Percentiles rank a stretch among this genome's conserved stretches.
These are phyloP conservation scores for Apodemus agrarius DNA, from an alignment of 2,797 vertebrate genomes.

Conservation along the genomic window DNA sequence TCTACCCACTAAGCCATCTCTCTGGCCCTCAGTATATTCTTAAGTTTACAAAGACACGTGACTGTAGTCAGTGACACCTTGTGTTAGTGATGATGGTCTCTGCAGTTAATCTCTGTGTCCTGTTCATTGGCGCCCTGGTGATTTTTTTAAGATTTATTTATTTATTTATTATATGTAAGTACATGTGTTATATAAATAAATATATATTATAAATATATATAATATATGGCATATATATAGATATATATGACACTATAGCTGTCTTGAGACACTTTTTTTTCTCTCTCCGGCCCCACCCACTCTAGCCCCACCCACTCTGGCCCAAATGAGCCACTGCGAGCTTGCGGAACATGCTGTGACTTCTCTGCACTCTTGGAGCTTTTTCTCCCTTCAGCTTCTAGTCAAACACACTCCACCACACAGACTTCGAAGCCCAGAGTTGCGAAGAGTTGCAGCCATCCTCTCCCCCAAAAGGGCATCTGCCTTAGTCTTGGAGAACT, in stretches of 20 bases:
- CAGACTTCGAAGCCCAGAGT: background rate
- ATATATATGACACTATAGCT: no score
- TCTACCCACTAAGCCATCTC: background rate
- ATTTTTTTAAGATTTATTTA: no score
- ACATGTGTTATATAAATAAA: no score
- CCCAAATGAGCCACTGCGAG: no score
- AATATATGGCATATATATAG: no score
- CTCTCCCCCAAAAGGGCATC: background rate
- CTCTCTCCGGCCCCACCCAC: no score
- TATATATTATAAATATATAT: no score
- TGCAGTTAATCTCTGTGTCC: background rate
- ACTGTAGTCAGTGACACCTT: background rate
- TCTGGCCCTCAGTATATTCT: background rate
- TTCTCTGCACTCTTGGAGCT: background rate
- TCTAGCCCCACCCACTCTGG: no score
- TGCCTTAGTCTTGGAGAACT: background rate
- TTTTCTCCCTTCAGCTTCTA: background rate
- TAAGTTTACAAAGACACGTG: background rate
- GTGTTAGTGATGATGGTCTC: background rate
- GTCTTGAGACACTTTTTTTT: no score
- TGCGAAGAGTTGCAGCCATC: background rate
- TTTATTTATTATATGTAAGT: no score
- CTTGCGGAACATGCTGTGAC: background rate
- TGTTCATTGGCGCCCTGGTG: background rate
- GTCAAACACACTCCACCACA: constrained; percentile 10